These are phyloP conservation scores for Bombylius major DNA, from an alignment of 2,888 invertebrate genomes.

Conservation along the genomic window DNA sequence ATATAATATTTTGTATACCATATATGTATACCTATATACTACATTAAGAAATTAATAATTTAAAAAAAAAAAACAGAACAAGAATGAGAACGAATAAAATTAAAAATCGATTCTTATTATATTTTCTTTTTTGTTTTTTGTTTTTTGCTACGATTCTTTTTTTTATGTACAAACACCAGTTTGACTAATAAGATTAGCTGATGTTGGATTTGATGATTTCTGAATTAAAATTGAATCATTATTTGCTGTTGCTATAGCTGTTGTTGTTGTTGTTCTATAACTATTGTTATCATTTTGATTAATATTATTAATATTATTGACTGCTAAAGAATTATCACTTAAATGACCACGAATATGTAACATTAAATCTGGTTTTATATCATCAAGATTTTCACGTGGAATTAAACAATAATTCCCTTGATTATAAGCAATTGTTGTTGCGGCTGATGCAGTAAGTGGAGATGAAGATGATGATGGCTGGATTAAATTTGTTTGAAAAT, in stretches of 20 bases:
- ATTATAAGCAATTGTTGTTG: conserved; percentile 14
- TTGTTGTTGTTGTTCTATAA: not conserved
- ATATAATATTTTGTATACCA: no score
- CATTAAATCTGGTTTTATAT: conserved; percentile 54
- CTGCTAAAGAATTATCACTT: conserved; percentile 39
- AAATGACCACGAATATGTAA: conserved; percentile 56
- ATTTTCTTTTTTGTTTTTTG: no score
- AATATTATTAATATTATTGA: not conserved
- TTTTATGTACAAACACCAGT: conserved; percentile 12
- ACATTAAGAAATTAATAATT: no score
- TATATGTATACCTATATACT: no score
- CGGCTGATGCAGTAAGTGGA: no score
- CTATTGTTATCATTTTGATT: not conserved
- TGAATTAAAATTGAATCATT: conserved; percentile 21
- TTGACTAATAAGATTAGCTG: conserved; percentile 2
- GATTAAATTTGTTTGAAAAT: conserved; percentile 15
- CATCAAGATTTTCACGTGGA: conserved; percentile 52
- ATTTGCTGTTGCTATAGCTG: not conserved
- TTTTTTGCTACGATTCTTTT: no score
- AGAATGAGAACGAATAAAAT: no score
- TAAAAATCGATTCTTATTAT: no score
- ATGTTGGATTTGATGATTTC: not conserved
- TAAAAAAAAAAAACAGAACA: no score
- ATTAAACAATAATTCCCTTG: conserved; percentile 43
- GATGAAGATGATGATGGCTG: conserved; percentile 4